Evolutionary conservation across 23 tunicate genomes (phyloP).

Genomic region (Ascidia mentula): DNA sequence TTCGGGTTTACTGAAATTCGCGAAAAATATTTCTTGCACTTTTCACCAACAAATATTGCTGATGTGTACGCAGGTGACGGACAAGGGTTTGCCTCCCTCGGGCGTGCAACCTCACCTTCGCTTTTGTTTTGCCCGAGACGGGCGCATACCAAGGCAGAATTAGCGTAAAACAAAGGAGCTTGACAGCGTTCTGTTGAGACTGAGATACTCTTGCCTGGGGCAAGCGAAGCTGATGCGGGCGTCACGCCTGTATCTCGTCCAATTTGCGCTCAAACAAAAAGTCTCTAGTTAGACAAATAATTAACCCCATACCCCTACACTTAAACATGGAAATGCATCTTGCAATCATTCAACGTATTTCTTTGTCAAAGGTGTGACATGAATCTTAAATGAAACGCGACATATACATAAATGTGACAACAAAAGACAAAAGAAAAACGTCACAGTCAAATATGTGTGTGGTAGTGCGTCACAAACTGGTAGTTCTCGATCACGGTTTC

Average conservation of each 20-base stretch:
- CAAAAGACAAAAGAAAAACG: no score
- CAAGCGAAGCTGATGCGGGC: background rate
- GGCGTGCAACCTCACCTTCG: background rate
- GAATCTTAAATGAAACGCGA: no score
- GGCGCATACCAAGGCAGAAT: background rate
- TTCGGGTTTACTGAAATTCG: no score
- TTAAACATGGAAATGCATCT: no score
- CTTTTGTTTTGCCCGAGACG: background rate
- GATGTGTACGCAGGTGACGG: no score
- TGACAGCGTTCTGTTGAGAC: background rate
- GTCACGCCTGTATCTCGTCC: background rate
- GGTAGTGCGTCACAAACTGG: constrained; percentile 4
- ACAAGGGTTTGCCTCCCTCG: background rate
- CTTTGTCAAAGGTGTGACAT: no score
- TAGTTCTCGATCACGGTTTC: constrained; percentile 5
- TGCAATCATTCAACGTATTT: no score
- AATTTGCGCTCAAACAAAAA: constrained; percentile 1
- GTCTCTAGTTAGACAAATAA: no score
- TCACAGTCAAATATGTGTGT: background rate
- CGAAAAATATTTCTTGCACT: no score
- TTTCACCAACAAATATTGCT: no score
- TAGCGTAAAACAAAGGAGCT: constrained; percentile 10
- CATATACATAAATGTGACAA: no score
- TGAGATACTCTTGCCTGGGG: background rate
- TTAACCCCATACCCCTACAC: no score